Evolutionary conservation across 2,797 vertebrate species (phyloP).

Genomic region (Smutsia gigantea): DNA sequence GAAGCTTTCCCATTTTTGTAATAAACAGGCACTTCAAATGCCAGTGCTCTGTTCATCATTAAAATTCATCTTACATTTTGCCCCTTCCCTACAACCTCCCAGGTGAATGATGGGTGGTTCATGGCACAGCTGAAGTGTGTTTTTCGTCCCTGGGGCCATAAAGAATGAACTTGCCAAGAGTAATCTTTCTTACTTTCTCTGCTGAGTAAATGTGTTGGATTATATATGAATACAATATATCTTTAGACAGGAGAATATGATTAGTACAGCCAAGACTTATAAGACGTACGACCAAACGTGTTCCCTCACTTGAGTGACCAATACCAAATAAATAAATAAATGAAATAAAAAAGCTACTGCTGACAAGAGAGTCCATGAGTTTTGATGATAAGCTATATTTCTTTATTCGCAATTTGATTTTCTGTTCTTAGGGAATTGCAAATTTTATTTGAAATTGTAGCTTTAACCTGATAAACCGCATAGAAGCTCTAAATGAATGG

Average conservation of each 20-base stretch:
- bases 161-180: conserved; percentile 19
- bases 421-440: conserved; percentile 37
- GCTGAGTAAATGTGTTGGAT: conserved; percentile 30
- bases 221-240: conserved; percentile 36
- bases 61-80: conserved; percentile 47
- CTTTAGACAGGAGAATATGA: conserved; percentile 15
- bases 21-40: conserved; percentile 62
- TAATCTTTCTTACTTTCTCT: conserved; percentile 63
- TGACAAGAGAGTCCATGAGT: not conserved
- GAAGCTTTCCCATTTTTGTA: conserved; percentile 65
- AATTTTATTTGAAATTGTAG: conserved; percentile 56
- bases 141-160: not conserved
- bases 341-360: not conserved
- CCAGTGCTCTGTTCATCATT: conserved; percentile 41
- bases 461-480: conserved; percentile 62
- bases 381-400: conserved; percentile 29
- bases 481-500: not conserved
- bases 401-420: conserved; percentile 32
- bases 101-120: not conserved
- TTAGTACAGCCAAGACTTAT: not conserved
- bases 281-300: not conserved
- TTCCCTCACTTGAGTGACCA: not conserved
- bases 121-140: not conserved
- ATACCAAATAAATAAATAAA: not conserved
- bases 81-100: not conserved